Conservation (phyloP, 2,888 invertebrate species). For the Lasioglossum malachurum region DNA sequence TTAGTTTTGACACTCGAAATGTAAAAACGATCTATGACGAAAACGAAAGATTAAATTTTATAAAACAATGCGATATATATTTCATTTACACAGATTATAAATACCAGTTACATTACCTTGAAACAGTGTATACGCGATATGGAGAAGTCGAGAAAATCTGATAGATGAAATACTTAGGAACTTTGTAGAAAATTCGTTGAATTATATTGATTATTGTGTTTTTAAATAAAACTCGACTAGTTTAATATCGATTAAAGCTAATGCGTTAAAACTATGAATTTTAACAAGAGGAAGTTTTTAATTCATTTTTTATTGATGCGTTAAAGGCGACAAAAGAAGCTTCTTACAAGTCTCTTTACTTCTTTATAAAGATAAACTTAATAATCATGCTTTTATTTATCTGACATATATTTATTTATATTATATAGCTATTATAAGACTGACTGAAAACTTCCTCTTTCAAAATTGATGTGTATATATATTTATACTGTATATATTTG, state of each 20-base stretch:
- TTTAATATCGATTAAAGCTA: slow-evolving; percentile 18
- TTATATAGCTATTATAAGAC: slow-evolving; percentile 11
- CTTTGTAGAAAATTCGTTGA: slow-evolving; percentile 5
- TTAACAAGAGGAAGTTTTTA: slow-evolving; percentile 22
- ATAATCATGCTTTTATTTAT: slow-evolving; percentile 4
- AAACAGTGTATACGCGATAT: slow-evolving; percentile 12
- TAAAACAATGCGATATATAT: slow-evolving; percentile 21
- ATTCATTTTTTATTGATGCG: background rate
- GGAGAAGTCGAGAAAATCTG: background rate
- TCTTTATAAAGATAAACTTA: background rate
- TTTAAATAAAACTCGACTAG: slow-evolving; percentile 10
- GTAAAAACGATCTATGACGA: slow-evolving; percentile 21
- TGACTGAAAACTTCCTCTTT: slow-evolving; percentile 26
- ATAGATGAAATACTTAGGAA: slow-evolving; percentile 13
- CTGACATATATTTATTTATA: background rate
- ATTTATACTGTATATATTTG: slow-evolving; percentile 46
- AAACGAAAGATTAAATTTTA: slow-evolving; percentile 28
- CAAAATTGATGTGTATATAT: slow-evolving; percentile 36
- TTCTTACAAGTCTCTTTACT: background rate
- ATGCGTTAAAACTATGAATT: slow-evolving; percentile 15
- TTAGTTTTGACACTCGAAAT: slow-evolving; percentile 21
- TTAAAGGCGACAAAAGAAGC: background rate
- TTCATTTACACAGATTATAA: slow-evolving; percentile 15
- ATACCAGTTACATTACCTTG: slow-evolving; percentile 10
- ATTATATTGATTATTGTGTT: slow-evolving; percentile 10